Conservation (phyloP, 2,888 invertebrate genomes). For the Endomychus coccineus region DNA sequence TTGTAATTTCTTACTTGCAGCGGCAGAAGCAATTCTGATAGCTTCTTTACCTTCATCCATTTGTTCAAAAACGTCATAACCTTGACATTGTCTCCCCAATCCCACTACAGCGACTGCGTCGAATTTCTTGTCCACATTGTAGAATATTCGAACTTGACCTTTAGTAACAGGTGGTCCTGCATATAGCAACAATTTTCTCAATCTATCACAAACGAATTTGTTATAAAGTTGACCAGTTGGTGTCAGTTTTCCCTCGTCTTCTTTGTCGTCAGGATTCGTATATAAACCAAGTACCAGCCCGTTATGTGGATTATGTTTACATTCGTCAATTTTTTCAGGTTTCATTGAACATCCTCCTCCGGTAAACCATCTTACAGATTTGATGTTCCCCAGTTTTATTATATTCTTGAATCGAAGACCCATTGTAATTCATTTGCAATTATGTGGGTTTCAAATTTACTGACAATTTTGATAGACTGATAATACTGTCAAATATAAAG, state of each 20-base stretch:
- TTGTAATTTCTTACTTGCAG: constrained; percentile 52
- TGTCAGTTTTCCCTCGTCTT: constrained; percentile 53
- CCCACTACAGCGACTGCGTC: constrained; percentile 67
- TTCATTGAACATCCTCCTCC: too few species aligned
- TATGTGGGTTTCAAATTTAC: too few species aligned
- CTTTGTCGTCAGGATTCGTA: constrained; percentile 49
- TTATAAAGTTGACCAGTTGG: constrained; percentile 56
- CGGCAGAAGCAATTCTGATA: constrained; percentile 60
- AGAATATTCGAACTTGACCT: constrained; percentile 55
- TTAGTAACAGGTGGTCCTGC: constrained; percentile 47
- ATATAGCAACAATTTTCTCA: constrained; percentile 46
- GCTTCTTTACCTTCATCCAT: constrained; percentile 69
- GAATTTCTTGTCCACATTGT: constrained; percentile 55
- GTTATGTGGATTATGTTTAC: too few species aligned
- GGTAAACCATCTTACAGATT: too few species aligned
- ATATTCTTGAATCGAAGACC: too few species aligned
- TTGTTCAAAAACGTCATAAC: constrained; percentile 61
- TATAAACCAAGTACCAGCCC: constrained; percentile 59
- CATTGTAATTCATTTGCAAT: too few species aligned
- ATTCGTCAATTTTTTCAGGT: too few species aligned
- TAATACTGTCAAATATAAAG: too few species aligned
- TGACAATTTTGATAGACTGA: too few species aligned
- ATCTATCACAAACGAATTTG: constrained; percentile 47
- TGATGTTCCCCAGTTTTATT: too few species aligned
- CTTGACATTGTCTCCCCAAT: constrained; percentile 60